Evolutionary conservation across 1,140 invertebrate genomes (phyloP), one percentile per base, ranked within the genome.

Genomic region (Scaptomyza graminum): DNA sequence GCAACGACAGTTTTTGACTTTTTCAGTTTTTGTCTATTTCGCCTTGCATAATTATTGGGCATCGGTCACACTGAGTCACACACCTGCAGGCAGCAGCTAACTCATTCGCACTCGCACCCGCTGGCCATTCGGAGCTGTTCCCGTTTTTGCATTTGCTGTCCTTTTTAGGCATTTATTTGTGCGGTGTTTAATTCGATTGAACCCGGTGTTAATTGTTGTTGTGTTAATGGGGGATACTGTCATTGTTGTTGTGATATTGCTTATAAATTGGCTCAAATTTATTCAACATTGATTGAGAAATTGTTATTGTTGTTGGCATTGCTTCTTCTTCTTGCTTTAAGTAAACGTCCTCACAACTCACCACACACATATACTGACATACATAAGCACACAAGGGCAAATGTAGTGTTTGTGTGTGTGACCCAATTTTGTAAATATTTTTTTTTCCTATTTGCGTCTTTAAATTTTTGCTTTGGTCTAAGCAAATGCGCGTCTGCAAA

Each of bases 181-280:
- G 37, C 55, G 22, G 25, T 39, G 43, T 57, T 57, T 60, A 50
- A 73, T 83, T 78, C 72, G 79, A 83, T 83, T 83, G 80, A 83
- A 84, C 80, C 52, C 80, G 13, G 56, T 79, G 80, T 83, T 84
- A 83, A 83, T 76, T 84, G 76, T 76, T 84, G 76, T 65, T 72
- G 52, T 56, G 60, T 70, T 57, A 75, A 73, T 66, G 76, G 56
- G 51, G 31, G n/a, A n/a, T 25, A 47, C 37, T 28, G 31, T 12
- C 49, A 7, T 47, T 56, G 31, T 64, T 56, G 11, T 52, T 51
- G 39, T 41, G 37, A 11, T 62, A 25, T 73, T 66, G 65, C 13
- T 66, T 79, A 67, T 74, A 85, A 85, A 85, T 85, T 84, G 80
- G 59, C 76, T 47, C 63, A 79, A 79, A 84, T 84, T 70, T 79